Conservation (phyloP, 2,797 vertebrate genomes). For the Psittacula echo region DNA sequence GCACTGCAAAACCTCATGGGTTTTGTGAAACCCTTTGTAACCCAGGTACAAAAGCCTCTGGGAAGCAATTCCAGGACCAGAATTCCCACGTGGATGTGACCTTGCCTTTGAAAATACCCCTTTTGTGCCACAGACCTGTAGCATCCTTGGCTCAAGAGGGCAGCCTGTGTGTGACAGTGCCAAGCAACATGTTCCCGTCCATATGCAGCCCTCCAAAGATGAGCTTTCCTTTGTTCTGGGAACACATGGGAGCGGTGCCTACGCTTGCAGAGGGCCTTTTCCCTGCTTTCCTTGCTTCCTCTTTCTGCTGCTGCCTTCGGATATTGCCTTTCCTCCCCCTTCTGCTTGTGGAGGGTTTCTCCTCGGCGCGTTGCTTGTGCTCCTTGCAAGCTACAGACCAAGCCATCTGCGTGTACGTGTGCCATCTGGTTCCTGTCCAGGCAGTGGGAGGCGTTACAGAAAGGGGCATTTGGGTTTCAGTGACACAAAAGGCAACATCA, state of each 20-base stretch:
- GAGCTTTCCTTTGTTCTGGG: neutral
- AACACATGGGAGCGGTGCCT: neutral
- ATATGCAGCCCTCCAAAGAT: accelerated
- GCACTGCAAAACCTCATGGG: accelerated
- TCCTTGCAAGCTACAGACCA: neutral
- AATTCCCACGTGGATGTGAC: neutral
- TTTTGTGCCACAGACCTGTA: too few relatives aligned
- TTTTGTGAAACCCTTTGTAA: accelerated
- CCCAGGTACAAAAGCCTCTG: neutral
- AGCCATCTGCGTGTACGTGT: neutral
- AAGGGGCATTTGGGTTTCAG: neutral
- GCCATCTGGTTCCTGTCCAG: neutral
- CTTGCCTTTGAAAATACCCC: neutral
- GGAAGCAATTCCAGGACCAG: neutral
- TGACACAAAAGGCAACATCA: neutral
- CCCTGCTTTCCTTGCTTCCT: accelerated
- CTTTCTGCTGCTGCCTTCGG: neutral
- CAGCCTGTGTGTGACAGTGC: neutral
- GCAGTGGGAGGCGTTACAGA: neutral
- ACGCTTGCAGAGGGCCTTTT: neutral
- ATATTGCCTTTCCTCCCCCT: neutral
- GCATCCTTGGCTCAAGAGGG: neutral
- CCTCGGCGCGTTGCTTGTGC: neutral
- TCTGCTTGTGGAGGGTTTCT: neutral
- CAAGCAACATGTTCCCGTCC: neutral